phyloP scores from a whole-genome alignment of 1,140 invertebrate genomes.

The Platorchestia sp. region DNA sequence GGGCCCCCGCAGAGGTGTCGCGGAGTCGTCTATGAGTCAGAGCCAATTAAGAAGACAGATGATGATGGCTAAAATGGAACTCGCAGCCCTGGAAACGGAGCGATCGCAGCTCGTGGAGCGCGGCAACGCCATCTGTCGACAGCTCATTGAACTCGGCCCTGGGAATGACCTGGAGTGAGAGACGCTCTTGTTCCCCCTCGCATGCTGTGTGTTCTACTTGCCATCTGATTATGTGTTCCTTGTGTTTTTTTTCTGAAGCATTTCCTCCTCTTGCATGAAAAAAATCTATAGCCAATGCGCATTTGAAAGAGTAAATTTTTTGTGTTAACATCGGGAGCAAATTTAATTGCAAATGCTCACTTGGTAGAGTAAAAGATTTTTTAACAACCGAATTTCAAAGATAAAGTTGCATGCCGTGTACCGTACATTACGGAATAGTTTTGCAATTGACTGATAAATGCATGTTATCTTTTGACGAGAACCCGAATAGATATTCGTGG shows the following conservation, averaged over 20 bases:
- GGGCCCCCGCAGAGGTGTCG: not conserved
- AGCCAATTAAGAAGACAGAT: constrained; percentile 1
- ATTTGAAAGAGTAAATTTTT: too few relatives aligned
- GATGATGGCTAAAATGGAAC: not conserved
- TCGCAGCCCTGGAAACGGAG: not conserved
- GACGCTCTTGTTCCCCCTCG: not conserved
- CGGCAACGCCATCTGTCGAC: not conserved
- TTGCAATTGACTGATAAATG: not conserved
- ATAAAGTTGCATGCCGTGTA: too few relatives aligned
- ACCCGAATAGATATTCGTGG: not conserved
- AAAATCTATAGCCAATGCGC: too few relatives aligned
- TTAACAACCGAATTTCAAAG: too few relatives aligned
- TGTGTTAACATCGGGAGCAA: too few relatives aligned
- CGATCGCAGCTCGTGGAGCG: not conserved
- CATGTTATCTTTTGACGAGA: not conserved
- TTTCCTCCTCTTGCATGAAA: not conserved
- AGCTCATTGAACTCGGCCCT: not conserved
- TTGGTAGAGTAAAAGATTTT: too few relatives aligned
- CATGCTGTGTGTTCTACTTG: not conserved
- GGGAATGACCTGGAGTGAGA: constrained; percentile 24
- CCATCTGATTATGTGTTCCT: not conserved
- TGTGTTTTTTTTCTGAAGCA: not conserved
- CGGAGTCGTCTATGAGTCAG: not conserved
- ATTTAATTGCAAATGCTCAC: too few relatives aligned
- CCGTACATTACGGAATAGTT: too few relatives aligned